These are phyloP conservation scores for Festucalex cinctus DNA, from an alignment of 2,113 vertebrate species.

Conservation along the genomic window DNA sequence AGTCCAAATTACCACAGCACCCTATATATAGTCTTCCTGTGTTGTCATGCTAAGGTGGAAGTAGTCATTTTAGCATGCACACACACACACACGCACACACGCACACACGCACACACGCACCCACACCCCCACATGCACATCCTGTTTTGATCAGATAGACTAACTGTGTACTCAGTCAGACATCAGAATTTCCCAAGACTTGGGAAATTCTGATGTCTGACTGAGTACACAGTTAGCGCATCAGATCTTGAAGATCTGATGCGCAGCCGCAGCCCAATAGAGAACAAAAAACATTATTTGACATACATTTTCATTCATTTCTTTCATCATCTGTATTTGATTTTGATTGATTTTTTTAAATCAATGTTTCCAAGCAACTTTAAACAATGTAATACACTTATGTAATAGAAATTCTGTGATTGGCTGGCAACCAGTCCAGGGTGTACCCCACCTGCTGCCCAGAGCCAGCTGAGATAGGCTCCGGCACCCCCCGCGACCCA, in stretches of 20 bases:
- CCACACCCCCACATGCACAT: neutral
- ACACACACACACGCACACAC: neutral
- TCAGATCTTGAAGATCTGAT: no score
- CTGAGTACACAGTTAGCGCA: no score
- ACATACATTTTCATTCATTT: neutral
- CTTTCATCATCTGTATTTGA: neutral
- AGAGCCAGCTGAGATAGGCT: no score
- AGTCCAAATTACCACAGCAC: neutral
- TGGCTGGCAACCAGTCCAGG: no score
- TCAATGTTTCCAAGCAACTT: neutral
- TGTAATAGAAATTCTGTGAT: no score
- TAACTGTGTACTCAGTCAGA: neutral
- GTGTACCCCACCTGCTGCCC: no score
- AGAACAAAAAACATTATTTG: neutral
- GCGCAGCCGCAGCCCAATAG: neutral
- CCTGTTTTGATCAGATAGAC: conserved; percentile 4
- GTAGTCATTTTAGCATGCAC: neutral
- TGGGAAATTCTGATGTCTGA: no score
- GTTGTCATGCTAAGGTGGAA: conserved; percentile 1
- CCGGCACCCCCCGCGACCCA: no score
- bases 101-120: neutral
- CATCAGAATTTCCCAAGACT: neutral
- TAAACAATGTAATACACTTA: neutral
- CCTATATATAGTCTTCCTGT: conserved; percentile 2
- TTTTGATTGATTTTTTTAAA: neutral